Evolutionary conservation across 2,888 invertebrate species (phyloP), one percentile per base, ranked within the genome.

Genomic region (Mamestra brassicae): DNA sequence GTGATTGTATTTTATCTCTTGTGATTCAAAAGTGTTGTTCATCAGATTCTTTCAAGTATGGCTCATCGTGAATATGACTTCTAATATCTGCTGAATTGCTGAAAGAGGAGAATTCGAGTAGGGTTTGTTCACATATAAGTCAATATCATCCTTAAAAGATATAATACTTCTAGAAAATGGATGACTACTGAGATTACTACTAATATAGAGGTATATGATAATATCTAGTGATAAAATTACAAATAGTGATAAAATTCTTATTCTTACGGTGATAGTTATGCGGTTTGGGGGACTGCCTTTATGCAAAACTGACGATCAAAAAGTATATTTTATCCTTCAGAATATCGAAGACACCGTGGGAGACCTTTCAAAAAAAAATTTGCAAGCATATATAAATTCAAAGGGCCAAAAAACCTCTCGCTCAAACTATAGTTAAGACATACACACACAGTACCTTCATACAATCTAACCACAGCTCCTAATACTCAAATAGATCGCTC

Each of bases 401-500:
- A 38, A 38, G 38, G 38, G 6, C 38, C 38, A 38, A 38, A 45
- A 45, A 45, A 7, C 7, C 45, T 45, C 11, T 11, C 11, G 11
- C 11, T 11, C 45, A 45, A 47, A 47, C 47, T 38, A 6, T 13
- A 76, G 11, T 13, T 42, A 45, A 17, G 36, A 8, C 15, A 34
- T 50, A 42, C n/a, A 47, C 26, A 42, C n/a, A 47, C 26, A 7
- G 62, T 62, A 62, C 7, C 13, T 45, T 6, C 45, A 6, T 5
- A 42, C 52, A 54, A 36, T 55, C 38, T 50, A n/a, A 50, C 15
- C n/a, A 34, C 8, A 36, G 61, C 42, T 15, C 62, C 45, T 52
- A 63, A 58, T 45, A 11, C 26, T 36, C 36, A 50, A 79, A 17
- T 74, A 45, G 47, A 52, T 61, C 15, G 60, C 11, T 38, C 11